phyloP scores from a whole-genome alignment of 2,888 invertebrate genomes.

The Mesorhabditis belari region DNA sequence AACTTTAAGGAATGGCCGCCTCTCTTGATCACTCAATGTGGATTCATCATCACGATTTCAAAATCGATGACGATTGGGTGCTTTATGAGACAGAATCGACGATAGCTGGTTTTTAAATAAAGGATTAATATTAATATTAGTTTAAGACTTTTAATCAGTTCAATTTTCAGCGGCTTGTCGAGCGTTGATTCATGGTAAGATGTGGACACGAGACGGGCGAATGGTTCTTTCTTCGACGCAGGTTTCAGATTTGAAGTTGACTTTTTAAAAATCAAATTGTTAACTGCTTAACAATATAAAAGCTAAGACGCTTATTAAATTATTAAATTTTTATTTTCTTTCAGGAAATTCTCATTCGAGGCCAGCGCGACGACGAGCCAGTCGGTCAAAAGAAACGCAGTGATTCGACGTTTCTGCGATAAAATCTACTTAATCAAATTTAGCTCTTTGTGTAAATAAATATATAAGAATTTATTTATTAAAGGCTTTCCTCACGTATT shows the following conservation, averaged over 20 bases:
- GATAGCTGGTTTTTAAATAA: slow-evolving; percentile 47
- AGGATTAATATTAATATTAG: not conserved
- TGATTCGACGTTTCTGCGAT: too few species aligned
- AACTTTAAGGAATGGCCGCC: slow-evolving; percentile 39
- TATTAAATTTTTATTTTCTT: too few species aligned
- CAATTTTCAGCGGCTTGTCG: slow-evolving; percentile 52
- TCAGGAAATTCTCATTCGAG: slow-evolving; percentile 55
- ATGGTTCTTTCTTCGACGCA: slow-evolving; percentile 41
- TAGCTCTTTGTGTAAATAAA: too few species aligned
- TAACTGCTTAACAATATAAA: too few species aligned
- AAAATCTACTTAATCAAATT: too few species aligned
- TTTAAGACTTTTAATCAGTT: too few species aligned
- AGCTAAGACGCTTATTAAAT: too few species aligned
- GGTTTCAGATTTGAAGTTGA: too few species aligned
- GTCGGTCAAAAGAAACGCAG: too few species aligned
- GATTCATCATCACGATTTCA: slow-evolving; percentile 54
- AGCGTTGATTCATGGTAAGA: slow-evolving; percentile 51
- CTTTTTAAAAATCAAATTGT: too few species aligned
- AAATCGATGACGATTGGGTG: slow-evolving; percentile 55
- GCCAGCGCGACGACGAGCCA: not conserved
- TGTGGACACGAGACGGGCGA: slow-evolving; percentile 55
- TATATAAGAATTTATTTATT: too few species aligned
- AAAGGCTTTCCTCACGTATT: too few species aligned
- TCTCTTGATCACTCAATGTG: slow-evolving; percentile 56
- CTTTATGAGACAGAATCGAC: slow-evolving; percentile 54